Evolutionary conservation across 2,797 vertebrate species (phyloP).

Genomic region (Neopelma chrysocephalum): DNA sequence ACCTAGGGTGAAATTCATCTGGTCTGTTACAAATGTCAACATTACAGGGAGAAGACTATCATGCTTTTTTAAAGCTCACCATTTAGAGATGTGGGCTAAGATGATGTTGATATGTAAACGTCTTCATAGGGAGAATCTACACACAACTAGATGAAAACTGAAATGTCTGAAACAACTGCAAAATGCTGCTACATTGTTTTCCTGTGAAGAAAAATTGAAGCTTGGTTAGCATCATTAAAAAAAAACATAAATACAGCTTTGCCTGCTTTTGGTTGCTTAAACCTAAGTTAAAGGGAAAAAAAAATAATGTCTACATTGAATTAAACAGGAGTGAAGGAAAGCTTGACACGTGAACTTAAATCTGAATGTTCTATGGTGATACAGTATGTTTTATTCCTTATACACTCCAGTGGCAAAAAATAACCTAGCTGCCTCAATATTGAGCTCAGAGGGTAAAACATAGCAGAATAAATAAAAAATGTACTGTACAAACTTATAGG

Average conservation of each 20-base stretch:
- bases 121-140: neutral
- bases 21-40: neutral
- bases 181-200: neutral
- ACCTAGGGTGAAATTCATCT: neutral
- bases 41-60: neutral
- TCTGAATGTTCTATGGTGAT: neutral
- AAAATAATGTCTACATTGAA: accelerated
- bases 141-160: neutral
- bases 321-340: neutral
- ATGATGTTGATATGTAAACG: neutral
- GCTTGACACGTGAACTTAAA: neutral
- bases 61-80: neutral
- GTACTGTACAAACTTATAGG: neutral
- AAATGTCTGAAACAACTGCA: neutral
- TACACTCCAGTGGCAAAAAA: neutral
- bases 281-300: neutral
- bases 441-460: neutral
- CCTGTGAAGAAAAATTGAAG: neutral
- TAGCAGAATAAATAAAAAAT: neutral
- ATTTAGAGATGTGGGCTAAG: neutral
- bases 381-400: neutral
- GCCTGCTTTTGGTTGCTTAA: neutral
- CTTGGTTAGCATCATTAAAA: neutral
- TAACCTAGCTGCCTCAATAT: neutral
- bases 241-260: neutral